These are phyloP conservation scores for Cataglyphis rosenhaueri DNA, from an alignment of 2,888 invertebrate species.

Conservation along the genomic window DNA sequence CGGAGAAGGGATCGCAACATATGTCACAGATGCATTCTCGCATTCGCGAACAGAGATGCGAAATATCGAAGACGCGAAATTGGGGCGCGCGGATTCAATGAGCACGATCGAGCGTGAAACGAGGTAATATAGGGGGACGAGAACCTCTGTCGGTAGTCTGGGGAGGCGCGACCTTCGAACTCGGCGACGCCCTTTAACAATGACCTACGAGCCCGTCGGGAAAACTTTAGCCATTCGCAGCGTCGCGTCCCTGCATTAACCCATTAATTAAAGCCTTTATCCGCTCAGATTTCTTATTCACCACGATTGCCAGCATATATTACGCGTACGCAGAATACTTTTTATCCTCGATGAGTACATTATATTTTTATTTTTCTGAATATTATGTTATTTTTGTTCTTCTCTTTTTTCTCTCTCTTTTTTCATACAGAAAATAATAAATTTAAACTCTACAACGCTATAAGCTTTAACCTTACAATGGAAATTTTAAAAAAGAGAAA, in stretches of 20 bases:
- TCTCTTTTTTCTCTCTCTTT: neutral
- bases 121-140: conserved; percentile 75
- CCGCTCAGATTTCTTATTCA: conserved; percentile 13
- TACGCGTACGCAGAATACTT: neutral
- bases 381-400: neutral
- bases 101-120: conserved; percentile 78
- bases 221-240: conserved; percentile 64
- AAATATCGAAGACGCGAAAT: conserved; percentile 76
- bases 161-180: conserved; percentile 52
- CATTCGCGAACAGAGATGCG: conserved; percentile 69
- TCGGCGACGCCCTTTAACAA: conserved; percentile 41
- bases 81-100: conserved; percentile 77
- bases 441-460: neutral
- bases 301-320: neutral
- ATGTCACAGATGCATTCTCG: conserved; percentile 72
- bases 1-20: conserved; percentile 61
- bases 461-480: neutral
- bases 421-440: neutral
- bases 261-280: conserved; percentile 68
- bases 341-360: neutral
- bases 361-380: neutral
- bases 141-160: conserved; percentile 57
- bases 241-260: conserved; percentile 58
- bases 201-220: conserved; percentile 54
- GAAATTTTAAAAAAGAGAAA: neutral